These are phyloP conservation scores for Ochotona princeps DNA, from an alignment of 2,113 vertebrate genomes.

Conservation along the genomic window DNA sequence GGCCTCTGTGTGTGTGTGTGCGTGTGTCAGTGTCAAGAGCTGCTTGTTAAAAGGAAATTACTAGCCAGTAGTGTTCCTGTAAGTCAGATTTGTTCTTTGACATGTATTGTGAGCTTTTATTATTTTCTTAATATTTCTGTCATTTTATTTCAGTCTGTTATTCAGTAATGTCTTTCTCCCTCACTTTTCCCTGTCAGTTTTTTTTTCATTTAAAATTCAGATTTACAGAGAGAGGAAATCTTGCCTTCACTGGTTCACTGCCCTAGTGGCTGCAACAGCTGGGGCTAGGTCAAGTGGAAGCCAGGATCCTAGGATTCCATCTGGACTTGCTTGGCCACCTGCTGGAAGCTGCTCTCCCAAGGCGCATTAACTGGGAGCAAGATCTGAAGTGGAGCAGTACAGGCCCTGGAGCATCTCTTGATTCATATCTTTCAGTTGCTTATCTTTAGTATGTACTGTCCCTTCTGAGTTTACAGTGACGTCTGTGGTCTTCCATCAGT, in stretches of 20 bases:
- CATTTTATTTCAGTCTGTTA: constrained; percentile 45
- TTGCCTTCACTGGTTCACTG: too few species aligned
- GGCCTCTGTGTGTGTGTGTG: not conserved
- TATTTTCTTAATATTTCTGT: constrained; percentile 30
- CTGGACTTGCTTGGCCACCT: too few species aligned
- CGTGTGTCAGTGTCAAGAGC: not conserved
- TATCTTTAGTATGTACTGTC: constrained; percentile 1
- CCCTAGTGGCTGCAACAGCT: too few species aligned
- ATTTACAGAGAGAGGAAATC: too few species aligned
- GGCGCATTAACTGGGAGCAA: too few species aligned
- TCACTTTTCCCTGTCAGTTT: not conserved
- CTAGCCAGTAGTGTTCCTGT: not conserved
- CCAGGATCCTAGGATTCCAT: too few species aligned
- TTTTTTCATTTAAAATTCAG: too few species aligned
- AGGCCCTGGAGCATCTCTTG: not conserved
- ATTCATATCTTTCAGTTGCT: constrained; percentile 33
- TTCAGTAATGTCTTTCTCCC: not conserved
- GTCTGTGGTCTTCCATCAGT: not conserved
- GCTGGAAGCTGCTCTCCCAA: too few species aligned
- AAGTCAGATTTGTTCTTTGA: constrained; percentile 48
- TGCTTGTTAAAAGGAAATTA: constrained; percentile 52
- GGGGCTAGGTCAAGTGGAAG: too few species aligned
- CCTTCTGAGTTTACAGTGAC: constrained; percentile 33
- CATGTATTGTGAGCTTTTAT: constrained; percentile 42
- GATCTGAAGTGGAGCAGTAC: too few species aligned